Conservation (phyloP, 2,113 vertebrate genomes). For the Nothocercus nigrocapillus region DNA sequence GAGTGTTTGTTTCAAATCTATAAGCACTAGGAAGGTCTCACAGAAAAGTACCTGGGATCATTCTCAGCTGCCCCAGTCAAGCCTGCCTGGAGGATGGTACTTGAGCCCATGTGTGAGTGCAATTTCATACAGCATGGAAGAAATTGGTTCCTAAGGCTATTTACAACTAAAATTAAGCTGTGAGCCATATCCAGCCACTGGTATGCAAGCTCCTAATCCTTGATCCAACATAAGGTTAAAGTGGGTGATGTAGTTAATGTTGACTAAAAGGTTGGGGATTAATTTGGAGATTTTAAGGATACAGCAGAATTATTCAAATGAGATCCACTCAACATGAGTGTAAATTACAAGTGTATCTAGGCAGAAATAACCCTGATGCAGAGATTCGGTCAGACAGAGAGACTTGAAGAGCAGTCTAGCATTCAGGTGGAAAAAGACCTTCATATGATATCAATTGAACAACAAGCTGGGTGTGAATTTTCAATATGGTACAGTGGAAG, state of each 20-base stretch:
- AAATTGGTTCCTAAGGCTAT: background rate
- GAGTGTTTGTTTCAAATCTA: background rate
- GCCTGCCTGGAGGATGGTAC: background rate
- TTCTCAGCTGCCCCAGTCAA: background rate
- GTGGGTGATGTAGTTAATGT: background rate
- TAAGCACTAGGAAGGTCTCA: constrained; percentile 7
- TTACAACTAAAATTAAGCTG: background rate
- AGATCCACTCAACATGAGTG: background rate
- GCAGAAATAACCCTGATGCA: background rate
- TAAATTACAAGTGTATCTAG: background rate
- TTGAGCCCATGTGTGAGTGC: background rate
- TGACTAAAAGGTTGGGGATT: background rate
- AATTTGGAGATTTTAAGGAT: background rate
- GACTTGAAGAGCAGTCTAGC: constrained; percentile 7
- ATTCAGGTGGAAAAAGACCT: constrained; percentile 28
- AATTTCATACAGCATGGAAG: background rate
- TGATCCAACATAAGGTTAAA: background rate
- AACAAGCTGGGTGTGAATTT: constrained; percentile 33
- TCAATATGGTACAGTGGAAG: constrained; percentile 21
- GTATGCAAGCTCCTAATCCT: background rate
- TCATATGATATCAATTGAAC: constrained; percentile 3
- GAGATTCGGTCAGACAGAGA: background rate
- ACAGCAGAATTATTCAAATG: background rate
- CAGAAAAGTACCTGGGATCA: background rate
- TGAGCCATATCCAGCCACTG: background rate